Conservation (phyloP, 2,797 vertebrate genomes). For the Chloroceryle inda region DNA sequence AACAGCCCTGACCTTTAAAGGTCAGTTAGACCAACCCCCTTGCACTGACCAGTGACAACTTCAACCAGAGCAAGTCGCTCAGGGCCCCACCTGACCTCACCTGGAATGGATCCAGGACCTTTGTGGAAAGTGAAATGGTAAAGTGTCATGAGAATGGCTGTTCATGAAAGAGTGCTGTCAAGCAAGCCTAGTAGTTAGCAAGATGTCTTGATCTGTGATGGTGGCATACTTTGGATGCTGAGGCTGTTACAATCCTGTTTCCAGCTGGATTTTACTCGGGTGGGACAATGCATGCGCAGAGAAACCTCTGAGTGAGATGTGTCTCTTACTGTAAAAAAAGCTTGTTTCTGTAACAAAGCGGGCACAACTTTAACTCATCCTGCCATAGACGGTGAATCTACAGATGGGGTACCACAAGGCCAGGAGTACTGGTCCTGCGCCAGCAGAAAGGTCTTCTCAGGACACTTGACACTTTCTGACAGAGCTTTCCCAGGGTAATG, state of each 20-base stretch:
- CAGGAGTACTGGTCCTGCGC: not conserved
- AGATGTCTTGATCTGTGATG: not conserved
- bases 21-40: too few species aligned
- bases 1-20: too few species aligned
- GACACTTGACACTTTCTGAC: not conserved
- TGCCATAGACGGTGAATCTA: not conserved
- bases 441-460: not conserved
- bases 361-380: not conserved
- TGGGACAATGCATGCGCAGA: not conserved
- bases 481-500: not conserved
- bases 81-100: too few species aligned
- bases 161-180: too few species aligned
- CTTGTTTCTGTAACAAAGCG: fast-evolving
- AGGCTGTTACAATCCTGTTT: not conserved
- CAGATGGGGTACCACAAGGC: not conserved
- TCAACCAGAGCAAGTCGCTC: not conserved
- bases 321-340: not conserved
- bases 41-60: not conserved
- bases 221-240: not conserved
- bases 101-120: not conserved
- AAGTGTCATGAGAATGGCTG: not conserved
- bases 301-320: not conserved
- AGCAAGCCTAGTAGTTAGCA: not conserved
- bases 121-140: not conserved
- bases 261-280: not conserved